phyloP scores from a whole-genome alignment of 2,797 vertebrate species.

The Pachyuromys duprasi region DNA sequence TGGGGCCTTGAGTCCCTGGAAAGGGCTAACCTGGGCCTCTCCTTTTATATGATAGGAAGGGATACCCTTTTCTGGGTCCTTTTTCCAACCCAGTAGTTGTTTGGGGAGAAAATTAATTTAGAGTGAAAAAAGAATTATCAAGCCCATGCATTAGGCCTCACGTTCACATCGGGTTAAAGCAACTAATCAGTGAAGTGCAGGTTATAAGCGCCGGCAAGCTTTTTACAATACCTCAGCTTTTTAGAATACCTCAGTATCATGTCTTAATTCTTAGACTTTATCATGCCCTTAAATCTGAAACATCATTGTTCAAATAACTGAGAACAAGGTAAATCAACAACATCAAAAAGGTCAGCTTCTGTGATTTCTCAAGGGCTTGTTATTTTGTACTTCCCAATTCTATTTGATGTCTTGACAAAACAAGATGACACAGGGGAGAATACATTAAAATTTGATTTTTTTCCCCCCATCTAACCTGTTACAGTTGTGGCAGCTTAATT shows the following conservation, averaged over 20 bases:
- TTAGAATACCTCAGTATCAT: constrained; percentile 82
- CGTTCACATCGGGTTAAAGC: constrained; percentile 63
- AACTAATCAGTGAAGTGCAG: constrained; percentile 72
- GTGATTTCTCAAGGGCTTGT: constrained; percentile 95
- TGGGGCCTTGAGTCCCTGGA: constrained; percentile 60
- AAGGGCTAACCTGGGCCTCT: constrained; percentile 65
- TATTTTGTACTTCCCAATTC: constrained; percentile 96
- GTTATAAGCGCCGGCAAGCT: neutral
- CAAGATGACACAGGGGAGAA: constrained; percentile 95
- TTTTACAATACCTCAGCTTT: constrained; percentile 81
- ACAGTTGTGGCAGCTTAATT: constrained; percentile 89
- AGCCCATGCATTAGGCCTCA: constrained; percentile 75
- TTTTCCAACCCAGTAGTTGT: constrained; percentile 70
- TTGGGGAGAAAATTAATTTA: constrained; percentile 77
- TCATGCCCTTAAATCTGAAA: constrained; percentile 91
- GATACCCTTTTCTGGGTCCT: constrained; percentile 57
- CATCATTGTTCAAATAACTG: constrained; percentile 92
- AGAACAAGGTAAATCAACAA: constrained; percentile 94
- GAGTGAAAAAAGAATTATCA: constrained; percentile 66
- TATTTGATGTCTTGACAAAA: constrained; percentile 98
- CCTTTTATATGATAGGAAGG: constrained; percentile 61
- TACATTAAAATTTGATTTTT: constrained; percentile 95
- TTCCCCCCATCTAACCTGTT: constrained; percentile 88
- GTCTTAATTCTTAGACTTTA: constrained; percentile 91
- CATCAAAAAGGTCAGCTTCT: constrained; percentile 93